Percentiles rank a stretch among this genome's conserved stretches.
Conservation (phyloP, 2,797 vertebrate genomes). For the Chanos chanos region DNA sequence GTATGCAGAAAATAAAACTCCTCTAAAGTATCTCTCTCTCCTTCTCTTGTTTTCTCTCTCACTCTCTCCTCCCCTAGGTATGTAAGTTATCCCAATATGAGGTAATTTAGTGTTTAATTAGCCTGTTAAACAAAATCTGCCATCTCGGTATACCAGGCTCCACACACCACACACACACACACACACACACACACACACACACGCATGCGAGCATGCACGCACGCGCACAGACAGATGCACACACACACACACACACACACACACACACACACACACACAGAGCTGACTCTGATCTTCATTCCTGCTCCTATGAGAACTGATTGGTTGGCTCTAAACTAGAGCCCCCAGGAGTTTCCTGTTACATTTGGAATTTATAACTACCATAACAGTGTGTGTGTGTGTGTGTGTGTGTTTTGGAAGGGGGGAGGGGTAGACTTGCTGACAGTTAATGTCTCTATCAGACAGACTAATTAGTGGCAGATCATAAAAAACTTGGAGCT, state of each 20-base stretch:
- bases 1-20: constrained; percentile 8
- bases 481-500: no score
- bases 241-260: constrained; percentile 1
- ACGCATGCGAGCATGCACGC: constrained; percentile 2
- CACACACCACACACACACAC: background rate
- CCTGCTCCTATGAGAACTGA: constrained; percentile 18
- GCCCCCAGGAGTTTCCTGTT: constrained; percentile 33
- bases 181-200: background rate
- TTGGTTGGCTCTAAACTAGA: constrained; percentile 22
- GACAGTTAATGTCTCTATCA: constrained; percentile 21
- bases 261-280: constrained; percentile 9
- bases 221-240: background rate
- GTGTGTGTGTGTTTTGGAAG: background rate
- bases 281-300: constrained; percentile 30
- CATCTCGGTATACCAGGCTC: constrained; percentile 9
- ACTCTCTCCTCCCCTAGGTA: background rate
- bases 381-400: background rate
- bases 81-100: constrained; percentile 22
- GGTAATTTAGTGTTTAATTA: constrained; percentile 33
- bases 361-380: constrained; percentile 7
- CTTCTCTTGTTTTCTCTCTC: background rate
- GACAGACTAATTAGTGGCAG: background rate
- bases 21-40: background rate
- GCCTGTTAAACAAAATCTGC: constrained; percentile 28
- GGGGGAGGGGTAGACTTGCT: no score